A percentile compares a stretch with the other conserved stretches of the same genome.
Conservation (phyloP, 1,140 invertebrate genomes). For the Bemisia tabaci region DNA sequence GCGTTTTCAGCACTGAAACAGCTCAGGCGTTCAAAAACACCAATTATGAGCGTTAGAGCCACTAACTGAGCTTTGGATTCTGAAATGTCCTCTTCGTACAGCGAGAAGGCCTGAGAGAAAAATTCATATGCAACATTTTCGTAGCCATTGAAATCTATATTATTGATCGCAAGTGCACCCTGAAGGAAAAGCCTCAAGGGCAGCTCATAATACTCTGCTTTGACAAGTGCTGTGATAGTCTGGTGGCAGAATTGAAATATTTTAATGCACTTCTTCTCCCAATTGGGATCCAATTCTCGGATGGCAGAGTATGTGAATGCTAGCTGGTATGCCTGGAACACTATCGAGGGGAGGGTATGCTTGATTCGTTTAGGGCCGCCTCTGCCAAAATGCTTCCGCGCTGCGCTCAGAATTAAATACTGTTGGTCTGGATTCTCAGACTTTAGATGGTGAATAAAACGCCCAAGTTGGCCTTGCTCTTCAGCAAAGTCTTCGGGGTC, state of each 20-base stretch:
- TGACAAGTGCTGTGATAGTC: constrained; percentile 83
- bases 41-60: constrained; percentile 89
- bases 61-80: constrained; percentile 94
- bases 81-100: constrained; percentile 98
- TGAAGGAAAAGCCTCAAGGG: constrained; percentile 87
- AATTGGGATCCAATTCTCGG: constrained; percentile 82
- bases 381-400: constrained; percentile 74
- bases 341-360: constrained; percentile 87
- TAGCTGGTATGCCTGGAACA: constrained; percentile 87
- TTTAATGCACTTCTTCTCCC: constrained; percentile 96
- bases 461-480: constrained; percentile 83
- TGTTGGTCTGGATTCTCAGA: constrained; percentile 82
- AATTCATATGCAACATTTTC: constrained; percentile 98
- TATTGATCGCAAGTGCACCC: constrained; percentile 82
- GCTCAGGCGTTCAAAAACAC: constrained; percentile 86
- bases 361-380: constrained; percentile 79
- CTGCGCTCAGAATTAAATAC: constrained; percentile 76
- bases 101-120: constrained; percentile 91
- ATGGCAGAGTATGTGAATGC: constrained; percentile 69
- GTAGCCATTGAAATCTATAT: constrained; percentile 85
- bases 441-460: constrained; percentile 80
- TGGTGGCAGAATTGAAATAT: constrained; percentile 96
- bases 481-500: constrained; percentile 95
- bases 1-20: constrained; percentile 94
- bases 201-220: constrained; percentile 84